These are phyloP conservation scores for Folsomia candida DNA, from an alignment of 2,888 invertebrate species.

Conservation along the genomic window DNA sequence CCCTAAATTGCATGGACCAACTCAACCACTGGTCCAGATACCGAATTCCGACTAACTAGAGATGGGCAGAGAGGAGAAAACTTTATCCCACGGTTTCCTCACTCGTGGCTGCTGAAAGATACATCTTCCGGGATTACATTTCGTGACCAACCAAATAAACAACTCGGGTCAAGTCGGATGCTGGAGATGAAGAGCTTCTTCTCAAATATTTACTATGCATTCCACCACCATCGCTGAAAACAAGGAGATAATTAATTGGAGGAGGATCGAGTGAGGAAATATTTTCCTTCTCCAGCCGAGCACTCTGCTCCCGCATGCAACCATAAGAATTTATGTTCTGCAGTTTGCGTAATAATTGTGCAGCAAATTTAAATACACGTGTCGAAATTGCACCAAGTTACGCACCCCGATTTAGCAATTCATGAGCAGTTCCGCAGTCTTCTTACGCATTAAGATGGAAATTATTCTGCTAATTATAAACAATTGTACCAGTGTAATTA, in stretches of 20 bases:
- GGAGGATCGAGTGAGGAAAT: too few relatives aligned
- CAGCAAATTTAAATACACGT: not conserved
- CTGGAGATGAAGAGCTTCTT: not conserved
- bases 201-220: not conserved
- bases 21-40: not conserved
- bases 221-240: too few relatives aligned
- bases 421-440: not conserved
- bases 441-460: not conserved
- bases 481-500: not conserved
- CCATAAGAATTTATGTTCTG: not conserved
- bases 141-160: not conserved
- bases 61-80: not conserved
- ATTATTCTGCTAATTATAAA: not conserved
- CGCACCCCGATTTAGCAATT: not conserved
- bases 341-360: not conserved
- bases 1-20: not conserved
- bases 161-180: not conserved
- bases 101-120: not conserved
- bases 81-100: not conserved
- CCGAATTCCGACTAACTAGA: not conserved
- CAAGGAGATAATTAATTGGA: too few relatives aligned
- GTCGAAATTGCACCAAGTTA: not conserved
- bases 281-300: too few relatives aligned
- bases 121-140: not conserved
- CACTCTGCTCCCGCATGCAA: not conserved